Evolutionary conservation across 2,888 invertebrate genomes (phyloP), one percentile per base, ranked within the genome.

Genomic region (Boloria selene): DNA sequence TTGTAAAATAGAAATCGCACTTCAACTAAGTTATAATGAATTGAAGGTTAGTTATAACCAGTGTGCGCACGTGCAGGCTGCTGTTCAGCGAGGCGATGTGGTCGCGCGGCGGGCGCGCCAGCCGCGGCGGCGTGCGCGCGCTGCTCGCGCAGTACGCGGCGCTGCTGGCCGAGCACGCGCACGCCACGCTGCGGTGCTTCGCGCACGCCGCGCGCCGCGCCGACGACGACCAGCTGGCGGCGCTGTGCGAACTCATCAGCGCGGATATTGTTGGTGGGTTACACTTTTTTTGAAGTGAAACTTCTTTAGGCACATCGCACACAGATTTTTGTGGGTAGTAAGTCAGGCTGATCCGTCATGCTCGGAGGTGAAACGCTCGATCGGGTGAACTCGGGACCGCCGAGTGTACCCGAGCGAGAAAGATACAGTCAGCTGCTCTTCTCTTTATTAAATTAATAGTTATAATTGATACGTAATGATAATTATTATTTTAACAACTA

Each of bases 11-110:
- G 31, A 31, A 0, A 31, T 31, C 31, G 7, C 31, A 1, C 31
- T 31, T 31, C 7, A 31, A 6, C 2, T 7, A 31, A 1, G 31
- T 38, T 38, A 38, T 38, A 10, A 38, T 7, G 3, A 10, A 2
- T 4, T 31, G 6, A 31, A 31, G 5, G 31, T 38, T 38, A 38
- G 16, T 18, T 51, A 13, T 51, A 2, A 18, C 13, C 13, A 22
- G 13, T 51, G 13, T 51, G 13, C 18, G 18, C 22, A 13, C 13
- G 13, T 17, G 4, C 70, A 92, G 92, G 69, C 71, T 93, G 62
- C 68, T 93, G 53, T 90, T 93, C 73, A 87, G 90, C 70, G 92
- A 92, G 74, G 89, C 88, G 42, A 90, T 90, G 90, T 90, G 90
- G 89, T 75, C 78, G 0, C 84, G 90, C 2, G 91, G 91, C 17